These are phyloP conservation scores for Tetragonula clypearis DNA, from an alignment of 1,140 invertebrate genomes.

Conservation along the genomic window DNA sequence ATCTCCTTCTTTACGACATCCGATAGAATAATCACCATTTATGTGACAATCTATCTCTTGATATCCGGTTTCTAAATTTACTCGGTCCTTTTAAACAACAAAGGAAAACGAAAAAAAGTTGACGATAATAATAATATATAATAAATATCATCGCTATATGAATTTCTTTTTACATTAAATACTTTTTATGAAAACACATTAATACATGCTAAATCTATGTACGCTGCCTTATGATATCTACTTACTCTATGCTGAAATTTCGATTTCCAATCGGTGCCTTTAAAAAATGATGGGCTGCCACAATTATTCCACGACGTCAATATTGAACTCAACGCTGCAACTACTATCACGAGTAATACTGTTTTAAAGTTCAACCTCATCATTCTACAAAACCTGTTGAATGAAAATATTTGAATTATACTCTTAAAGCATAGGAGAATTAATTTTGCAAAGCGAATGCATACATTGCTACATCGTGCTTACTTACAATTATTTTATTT, in stretches of 20 bases:
- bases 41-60: constrained; percentile 95
- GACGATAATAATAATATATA: constrained; percentile 4
- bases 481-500: constrained; percentile 6
- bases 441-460: neutral
- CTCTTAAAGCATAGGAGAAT: neutral
- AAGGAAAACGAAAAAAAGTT: constrained; percentile 9
- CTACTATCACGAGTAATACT: constrained; percentile 74
- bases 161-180: neutral
- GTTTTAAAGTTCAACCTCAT: constrained; percentile 81
- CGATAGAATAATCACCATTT: constrained; percentile 93
- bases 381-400: constrained; percentile 76
- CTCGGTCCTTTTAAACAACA: constrained; percentile 66
- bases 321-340: constrained; percentile 77
- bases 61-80: constrained; percentile 77
- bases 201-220: neutral
- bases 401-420: neutral
- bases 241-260: constrained; percentile 82
- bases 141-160: constrained; percentile 9
- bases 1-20: constrained; percentile 91
- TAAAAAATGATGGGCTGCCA: constrained; percentile 73
- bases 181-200: constrained; percentile 6
- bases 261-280: constrained; percentile 78
- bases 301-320: constrained; percentile 80
- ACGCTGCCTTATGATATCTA: constrained; percentile 9
- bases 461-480: no score